Conservation (phyloP, 2,797 vertebrate species). For the Geotrypetes seraphini region DNA sequence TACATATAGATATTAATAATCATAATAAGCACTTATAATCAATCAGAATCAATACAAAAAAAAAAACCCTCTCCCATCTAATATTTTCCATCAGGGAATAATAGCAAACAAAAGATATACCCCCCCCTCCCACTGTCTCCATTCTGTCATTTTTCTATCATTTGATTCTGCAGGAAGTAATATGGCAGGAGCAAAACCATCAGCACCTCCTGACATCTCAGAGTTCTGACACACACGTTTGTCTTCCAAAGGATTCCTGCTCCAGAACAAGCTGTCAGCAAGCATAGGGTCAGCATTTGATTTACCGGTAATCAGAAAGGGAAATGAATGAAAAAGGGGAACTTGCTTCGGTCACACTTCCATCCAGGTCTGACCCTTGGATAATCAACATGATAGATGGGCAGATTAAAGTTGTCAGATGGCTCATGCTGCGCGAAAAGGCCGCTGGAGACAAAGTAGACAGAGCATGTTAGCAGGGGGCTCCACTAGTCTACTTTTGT, state of each 20-base stretch:
- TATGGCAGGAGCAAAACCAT: neutral
- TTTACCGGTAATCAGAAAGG: conserved; percentile 2
- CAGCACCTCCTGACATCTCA: neutral
- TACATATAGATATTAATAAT: too few relatives aligned
- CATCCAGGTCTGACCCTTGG: neutral
- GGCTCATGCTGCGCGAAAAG: conserved; percentile 15
- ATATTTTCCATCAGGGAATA: too few relatives aligned
- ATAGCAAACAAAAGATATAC: too few relatives aligned
- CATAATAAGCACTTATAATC: too few relatives aligned
- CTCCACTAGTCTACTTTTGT: conserved; percentile 13
- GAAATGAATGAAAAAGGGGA: neutral
- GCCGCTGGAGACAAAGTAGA: conserved; percentile 7
- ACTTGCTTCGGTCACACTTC: neutral
- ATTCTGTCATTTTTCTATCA: too few relatives aligned
- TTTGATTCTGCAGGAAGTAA: neutral
- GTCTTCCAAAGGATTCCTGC: neutral
- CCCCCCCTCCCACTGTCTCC: too few relatives aligned
- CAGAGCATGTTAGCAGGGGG: conserved; percentile 18
- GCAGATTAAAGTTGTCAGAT: conserved; percentile 32
- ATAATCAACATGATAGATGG: conserved; percentile 13
- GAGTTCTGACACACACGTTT: neutral
- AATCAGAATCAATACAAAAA: too few relatives aligned
- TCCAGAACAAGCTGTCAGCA: neutral
- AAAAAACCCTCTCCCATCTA: too few relatives aligned
- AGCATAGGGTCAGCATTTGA: neutral